Evolutionary conservation across 2,797 vertebrate species (phyloP).

Genomic region (Epinephelus malabaricus): DNA sequence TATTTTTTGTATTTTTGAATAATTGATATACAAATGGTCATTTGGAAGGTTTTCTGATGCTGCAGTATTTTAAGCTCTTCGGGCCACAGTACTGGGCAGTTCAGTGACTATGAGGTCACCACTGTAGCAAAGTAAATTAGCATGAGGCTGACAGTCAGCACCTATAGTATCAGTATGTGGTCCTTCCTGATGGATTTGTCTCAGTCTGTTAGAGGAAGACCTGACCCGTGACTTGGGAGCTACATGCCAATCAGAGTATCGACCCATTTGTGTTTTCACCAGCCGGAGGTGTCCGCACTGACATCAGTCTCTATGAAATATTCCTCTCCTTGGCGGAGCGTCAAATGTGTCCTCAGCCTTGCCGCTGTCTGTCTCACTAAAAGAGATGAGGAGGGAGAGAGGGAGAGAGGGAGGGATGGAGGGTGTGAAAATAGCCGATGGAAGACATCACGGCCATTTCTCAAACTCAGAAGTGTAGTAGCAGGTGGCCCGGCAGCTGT

Average conservation of each 20-base stretch:
- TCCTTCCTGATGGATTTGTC: conserved; percentile 60
- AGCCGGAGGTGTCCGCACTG: conserved; percentile 42
- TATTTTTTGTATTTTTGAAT: no score
- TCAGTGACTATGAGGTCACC: background rate
- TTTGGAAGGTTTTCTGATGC: no score
- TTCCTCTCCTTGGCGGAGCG: conserved; percentile 52
- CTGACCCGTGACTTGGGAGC: conserved; percentile 41
- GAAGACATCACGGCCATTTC: conserved; percentile 50
- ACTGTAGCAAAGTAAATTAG: conserved; percentile 25
- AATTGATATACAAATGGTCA: no score
- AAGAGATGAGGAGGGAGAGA: conserved; percentile 29
- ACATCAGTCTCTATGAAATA: conserved; percentile 62
- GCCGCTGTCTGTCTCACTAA: conserved; percentile 40
- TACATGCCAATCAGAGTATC: conserved; percentile 63
- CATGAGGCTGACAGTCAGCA: background rate
- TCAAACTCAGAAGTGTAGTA: conserved; percentile 39
- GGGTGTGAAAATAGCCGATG: conserved; percentile 42
- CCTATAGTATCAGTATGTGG: conserved; percentile 7
- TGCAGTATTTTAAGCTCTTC: background rate
- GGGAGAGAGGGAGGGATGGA: background rate
- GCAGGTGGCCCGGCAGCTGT: conserved; percentile 50
- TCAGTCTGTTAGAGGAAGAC: conserved; percentile 36
- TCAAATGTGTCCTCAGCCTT: conserved; percentile 49
- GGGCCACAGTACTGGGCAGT: background rate
- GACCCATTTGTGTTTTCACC: conserved; percentile 68